Evolutionary conservation across 2,888 invertebrate species (phyloP), one percentile per base, ranked within the genome.

Genomic region (Brachyopa scutellaris): DNA sequence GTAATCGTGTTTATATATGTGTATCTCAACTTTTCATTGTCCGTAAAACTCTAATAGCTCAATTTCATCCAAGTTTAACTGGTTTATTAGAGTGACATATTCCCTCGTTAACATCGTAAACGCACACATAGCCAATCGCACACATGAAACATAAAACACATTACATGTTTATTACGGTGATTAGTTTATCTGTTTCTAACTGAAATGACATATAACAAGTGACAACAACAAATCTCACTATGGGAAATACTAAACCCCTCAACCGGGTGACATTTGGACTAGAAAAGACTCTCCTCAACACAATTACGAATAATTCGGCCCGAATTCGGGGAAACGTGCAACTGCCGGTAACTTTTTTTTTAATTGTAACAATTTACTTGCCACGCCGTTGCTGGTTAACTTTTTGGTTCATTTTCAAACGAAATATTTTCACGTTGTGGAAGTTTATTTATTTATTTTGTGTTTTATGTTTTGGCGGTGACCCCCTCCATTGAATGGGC

Each of bases 81-180:
- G 17, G 47, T 47, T 55, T 62, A 55, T 49, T 15, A 29, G 42
- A 70, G 15, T 9, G 26, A 8, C 49, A 42, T 15, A 40, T 11
- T 15, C n/a, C 15, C 42, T 11, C 2, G 13, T 33, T 11, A n/a
- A 2, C 17, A 9, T 55, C 80, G 45, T 73, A 67, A 79, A 67
- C n/a, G 31, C 77, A 49, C 26, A 36, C 45, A 57, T 7, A 53
- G 62, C 33, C 42, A 15, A n/a, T 13, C 21, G 7, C 36, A 73
- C 31, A 36, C 57, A 42, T 47, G n/a, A n/a, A n/a, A 64, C 59
- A 45, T 42, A 76, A 61, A 62, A 49, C 47, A 31, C 76, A 80
- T 79, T 74, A 69, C 80, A 69, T 66, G 69, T 80, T 80, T 70
- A 80, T 80, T 69, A 80, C 80, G 76, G 76, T 76, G 76, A 80